Evolutionary conservation across 2,113 vertebrate genomes (phyloP).

Genomic region (Microtus ochrogaster): DNA sequence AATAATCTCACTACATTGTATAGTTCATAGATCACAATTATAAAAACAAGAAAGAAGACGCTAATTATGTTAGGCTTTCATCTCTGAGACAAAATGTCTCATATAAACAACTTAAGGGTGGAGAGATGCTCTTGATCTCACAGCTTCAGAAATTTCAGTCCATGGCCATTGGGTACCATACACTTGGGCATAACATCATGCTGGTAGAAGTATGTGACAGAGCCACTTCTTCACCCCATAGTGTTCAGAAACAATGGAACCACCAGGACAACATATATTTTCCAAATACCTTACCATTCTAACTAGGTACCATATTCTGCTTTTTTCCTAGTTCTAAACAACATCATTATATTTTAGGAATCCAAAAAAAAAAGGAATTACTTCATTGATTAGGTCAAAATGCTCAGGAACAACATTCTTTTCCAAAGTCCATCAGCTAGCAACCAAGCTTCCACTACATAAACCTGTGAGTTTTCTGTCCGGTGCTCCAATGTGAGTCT

Average conservation of each 20-base stretch:
- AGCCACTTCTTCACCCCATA: neutral
- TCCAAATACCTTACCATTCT: neutral
- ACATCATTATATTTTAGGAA: neutral
- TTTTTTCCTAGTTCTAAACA: neutral
- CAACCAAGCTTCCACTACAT: neutral
- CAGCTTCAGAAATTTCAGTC: neutral
- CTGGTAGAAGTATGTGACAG: neutral
- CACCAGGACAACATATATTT: neutral
- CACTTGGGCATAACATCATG: neutral
- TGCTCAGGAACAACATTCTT: neutral
- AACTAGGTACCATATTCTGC: neutral
- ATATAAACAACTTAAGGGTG: neutral
- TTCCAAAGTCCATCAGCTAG: neutral
- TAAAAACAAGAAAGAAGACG: neutral
- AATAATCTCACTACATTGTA: neutral
- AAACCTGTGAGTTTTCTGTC: neutral
- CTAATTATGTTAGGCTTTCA: neutral
- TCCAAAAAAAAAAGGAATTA: neutral
- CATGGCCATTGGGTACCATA: neutral
- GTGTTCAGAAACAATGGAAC: neutral
- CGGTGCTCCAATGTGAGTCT: no score
- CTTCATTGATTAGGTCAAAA: neutral
- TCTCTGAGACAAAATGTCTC: neutral
- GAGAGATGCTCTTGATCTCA: neutral
- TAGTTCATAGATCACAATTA: neutral